These are phyloP conservation scores for Idaea biselata DNA, from an alignment of 2,888 invertebrate genomes.

Conservation along the genomic window DNA sequence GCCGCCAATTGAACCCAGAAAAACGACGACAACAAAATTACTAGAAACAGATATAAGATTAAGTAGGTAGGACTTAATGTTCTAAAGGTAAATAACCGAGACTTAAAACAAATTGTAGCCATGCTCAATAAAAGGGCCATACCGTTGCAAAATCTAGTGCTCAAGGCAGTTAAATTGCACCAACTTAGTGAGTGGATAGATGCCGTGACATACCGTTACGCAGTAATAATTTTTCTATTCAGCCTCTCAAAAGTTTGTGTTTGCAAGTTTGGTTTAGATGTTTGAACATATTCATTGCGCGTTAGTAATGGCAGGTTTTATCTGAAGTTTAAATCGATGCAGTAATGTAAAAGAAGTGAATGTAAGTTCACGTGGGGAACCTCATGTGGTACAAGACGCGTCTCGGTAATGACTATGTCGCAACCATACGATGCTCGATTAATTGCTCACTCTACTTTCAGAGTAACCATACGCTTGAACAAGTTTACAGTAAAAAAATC, in stretches of 20 bases:
- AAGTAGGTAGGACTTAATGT: not conserved
- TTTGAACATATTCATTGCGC: constrained; percentile 31
- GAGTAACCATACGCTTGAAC: constrained; percentile 46
- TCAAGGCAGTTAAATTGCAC: constrained; percentile 45
- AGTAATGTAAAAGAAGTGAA: constrained; percentile 32
- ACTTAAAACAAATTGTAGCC: constrained; percentile 22
- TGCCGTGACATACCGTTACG: constrained; percentile 58
- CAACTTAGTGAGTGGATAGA: constrained; percentile 48
- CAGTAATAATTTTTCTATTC: constrained; percentile 51
- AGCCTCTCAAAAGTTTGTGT: constrained; percentile 27
- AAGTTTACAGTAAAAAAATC: constrained; percentile 45
- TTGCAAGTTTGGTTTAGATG: constrained; percentile 17
- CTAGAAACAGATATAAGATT: not conserved
- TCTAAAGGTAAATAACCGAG: constrained; percentile 5
- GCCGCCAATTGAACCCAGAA: not conserved
- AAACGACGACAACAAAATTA: not conserved
- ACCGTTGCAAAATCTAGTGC: constrained; percentile 51
- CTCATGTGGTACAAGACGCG: constrained; percentile 31
- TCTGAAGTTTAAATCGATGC: not conserved
- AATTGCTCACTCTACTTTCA: constrained; percentile 60
- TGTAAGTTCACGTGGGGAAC: constrained; percentile 33
- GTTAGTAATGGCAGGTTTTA: constrained; percentile 8
- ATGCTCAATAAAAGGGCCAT: constrained; percentile 33
- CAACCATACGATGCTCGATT: constrained; percentile 61
- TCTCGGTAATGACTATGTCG: constrained; percentile 50